Evolutionary conservation across 2,113 vertebrate species (phyloP), one percentile per base, ranked within the genome.

Genomic region (Malurus elegans): DNA sequence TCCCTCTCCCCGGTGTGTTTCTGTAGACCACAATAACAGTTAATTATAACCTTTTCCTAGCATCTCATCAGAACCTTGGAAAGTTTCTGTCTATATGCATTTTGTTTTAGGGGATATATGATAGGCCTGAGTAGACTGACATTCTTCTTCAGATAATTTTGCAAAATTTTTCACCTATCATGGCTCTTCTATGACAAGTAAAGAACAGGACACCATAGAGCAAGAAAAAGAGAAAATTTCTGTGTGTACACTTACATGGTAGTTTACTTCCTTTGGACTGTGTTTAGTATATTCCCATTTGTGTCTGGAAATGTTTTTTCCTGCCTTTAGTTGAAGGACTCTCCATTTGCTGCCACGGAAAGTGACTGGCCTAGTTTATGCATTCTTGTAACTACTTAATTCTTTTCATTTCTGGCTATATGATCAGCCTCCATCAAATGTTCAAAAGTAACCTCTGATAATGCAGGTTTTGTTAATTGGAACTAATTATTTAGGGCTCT

Each of bases 161-260:
- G 42, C 34, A 66, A 26, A 71, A 32, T 56, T 72, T 84, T 85
- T 72, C 26, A 44, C 36, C 8, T 66, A 38, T 23, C 4, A 2
- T 54, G 91, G 36, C 18, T 20, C 2, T 51, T 84, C n/a, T 56
- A 1, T 53, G 17, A 32, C 40, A 12, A 91, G 6, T 42, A 56
- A 88, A 62, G 20, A 58, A 11, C 45, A 58, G 34, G 25, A 56
- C 6, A 23, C n/a, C 42, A 9, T 6, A 89, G 23, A 62, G 38
- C 34, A 67, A 60, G 21, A 51, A 74, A 89, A 62, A 3, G 28
- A 18, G n/a, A 56, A 23, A 44, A 29, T 79, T 44, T 71, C 51
- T 89, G 18, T 0, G 0, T 61, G 5, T 47, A 12, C 21, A 32
- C 18, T 24, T 91, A 8, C 26, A 17, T 1, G 24, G 10, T 64